Base-by-base conservation (phyloP, 2,113 vertebrate genomes). In the Zingel zingel region DNA sequence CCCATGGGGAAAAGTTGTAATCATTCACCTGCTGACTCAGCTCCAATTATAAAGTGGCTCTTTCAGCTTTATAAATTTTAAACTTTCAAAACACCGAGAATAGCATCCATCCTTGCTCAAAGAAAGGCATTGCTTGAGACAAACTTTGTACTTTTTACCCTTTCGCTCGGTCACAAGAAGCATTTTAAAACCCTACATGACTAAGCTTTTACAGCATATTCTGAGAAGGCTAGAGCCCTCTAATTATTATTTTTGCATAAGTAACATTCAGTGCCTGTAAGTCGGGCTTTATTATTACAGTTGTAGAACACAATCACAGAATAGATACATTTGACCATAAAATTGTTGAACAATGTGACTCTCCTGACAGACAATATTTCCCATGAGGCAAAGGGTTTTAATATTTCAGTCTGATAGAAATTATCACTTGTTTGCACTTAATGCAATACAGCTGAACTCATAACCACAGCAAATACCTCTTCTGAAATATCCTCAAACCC, bases 11-110 rank as follows among this genome's bases (percentile, higher is more conserved):
- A 59, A 4, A 33, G 68, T 50, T 63, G 39, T 62, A 81, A 90
- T 86, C 69, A 81, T 63, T 85, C 73, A 83, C 67, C 77, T 77
- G 86, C 84, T 89, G 86, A 88, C 84, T 85, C 89, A 71, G 77
- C 79, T 19, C 76, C 58, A 79, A 85, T 87, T 84, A 84, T 74
- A 59, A 68, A 82, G 54, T 18, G 33, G 18, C 23, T 47, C 59
- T 30, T 86, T 81, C 47, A 69, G 76, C 56, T 53, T 14, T 2
- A 39, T 77, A 63, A 7, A 48, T 76, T 56, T 51, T 43, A 16
- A 70, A 14, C 59, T 43, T 11, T 33, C 18, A 33, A 70, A 61
- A 15, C 43, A n/a, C 36, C 3, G 2, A 61, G 18, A 61, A 48
- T 3, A 48, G 13, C 45, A 79, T 63, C 50, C 16, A 45, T 58